Evolutionary conservation across 2,797 vertebrate genomes (phyloP).

Genomic region (Semaprochilodus insignis): DNA sequence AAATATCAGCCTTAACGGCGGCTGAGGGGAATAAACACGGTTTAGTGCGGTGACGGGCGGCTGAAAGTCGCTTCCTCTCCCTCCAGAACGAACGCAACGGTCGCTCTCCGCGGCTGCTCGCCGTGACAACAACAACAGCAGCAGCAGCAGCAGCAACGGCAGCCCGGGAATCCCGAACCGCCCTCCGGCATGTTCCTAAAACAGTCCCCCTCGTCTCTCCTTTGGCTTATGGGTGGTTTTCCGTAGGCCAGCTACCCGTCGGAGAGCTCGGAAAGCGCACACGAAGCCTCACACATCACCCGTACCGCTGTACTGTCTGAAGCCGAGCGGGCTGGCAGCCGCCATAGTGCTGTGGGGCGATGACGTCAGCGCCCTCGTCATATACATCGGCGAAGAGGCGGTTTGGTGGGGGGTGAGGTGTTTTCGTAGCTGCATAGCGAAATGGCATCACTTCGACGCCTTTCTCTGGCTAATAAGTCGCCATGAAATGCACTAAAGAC

Average conservation of each 20-base stretch:
- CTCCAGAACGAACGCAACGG: constrained; percentile 28
- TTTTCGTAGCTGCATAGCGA: neutral
- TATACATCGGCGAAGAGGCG: neutral
- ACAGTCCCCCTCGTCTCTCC: neutral
- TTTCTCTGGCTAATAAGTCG: no score
- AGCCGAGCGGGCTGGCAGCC: constrained; percentile 11
- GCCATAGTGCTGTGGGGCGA: constrained; percentile 38
- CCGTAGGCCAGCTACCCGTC: no score
- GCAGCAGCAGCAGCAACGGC: neutral
- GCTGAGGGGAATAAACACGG: neutral
- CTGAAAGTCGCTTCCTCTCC: neutral
- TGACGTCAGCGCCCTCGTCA: constrained; percentile 50
- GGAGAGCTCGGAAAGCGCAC: no score
- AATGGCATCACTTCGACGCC: no score
- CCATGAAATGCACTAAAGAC: no score
- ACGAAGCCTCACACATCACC: neutral
- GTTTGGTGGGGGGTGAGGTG: neutral
- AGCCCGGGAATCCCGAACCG: neutral
- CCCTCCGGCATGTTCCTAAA: neutral
- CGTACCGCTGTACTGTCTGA: neutral
- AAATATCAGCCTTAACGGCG: neutral
- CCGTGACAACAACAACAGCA: constrained; percentile 3
- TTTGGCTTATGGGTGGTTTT: neutral
- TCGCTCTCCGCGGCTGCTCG: constrained; percentile 30
- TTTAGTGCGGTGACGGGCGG: no score